Evolutionary conservation across 2,888 invertebrate genomes (phyloP), one percentile per base, ranked within the genome.

Genomic region (Drosophila fulvimacula): DNA sequence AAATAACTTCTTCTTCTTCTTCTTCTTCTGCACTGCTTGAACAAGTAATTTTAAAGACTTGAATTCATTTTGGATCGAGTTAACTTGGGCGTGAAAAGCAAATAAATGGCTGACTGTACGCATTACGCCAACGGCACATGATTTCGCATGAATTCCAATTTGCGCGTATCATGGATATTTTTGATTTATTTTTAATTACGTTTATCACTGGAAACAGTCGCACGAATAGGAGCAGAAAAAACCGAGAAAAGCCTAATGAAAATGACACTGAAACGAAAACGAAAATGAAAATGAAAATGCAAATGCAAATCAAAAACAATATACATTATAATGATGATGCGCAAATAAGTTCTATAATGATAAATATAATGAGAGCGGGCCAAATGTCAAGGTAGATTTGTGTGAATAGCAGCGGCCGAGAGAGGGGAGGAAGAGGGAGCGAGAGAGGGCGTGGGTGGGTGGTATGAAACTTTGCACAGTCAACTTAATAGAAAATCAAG

Each of bases 401-500:
- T 53, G 42, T 11, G 13, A 36, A 6, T 34, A 56, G 10, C 19
- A 7, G 2, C 7, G 34, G 17, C n/a, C 1, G 24, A 19, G n/a
- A 10, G 21, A 5, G 5, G 10, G 17, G 49, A 4, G 41, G 7
- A 13, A 3, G 7, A 2, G 44, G 15, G 19, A 10, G 13, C 1
- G 5, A 1, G 10, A 4, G 17, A n/a, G 19, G 5, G 10, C 6
- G 27, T 11, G 21, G 13, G 7, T 4, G 44, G 19, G 17, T 48
- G n/a, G 0, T 10, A n/a, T 30, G 38, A 71, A 71, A 61, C 48
- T 73, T 64, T 48, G 48, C 27, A 48, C 32, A 51, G 69, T 30
- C 38, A 60, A 78, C 78, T 58, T 86, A 88, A 83, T 85, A 88
- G 86, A 83, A 83, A 83, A 88, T 85, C 88, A 80, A 85, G 80